Evolutionary conservation across 2,797 vertebrate species (phyloP).

Genomic region (Chaunax sp.): DNA sequence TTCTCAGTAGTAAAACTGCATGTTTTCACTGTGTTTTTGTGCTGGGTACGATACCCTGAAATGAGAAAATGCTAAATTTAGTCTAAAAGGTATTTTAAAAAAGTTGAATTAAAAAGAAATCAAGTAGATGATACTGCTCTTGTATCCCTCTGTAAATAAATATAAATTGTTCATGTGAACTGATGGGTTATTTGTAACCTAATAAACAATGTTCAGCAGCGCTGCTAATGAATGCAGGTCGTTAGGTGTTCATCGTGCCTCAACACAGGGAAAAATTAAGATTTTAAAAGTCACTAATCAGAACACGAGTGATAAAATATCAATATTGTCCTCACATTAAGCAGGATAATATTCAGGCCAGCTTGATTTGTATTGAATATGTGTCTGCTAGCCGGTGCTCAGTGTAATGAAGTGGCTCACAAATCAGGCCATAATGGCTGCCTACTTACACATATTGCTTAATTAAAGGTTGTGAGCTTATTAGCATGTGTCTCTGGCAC

Average conservation of each 20-base stretch:
- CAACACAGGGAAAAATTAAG: constrained; percentile 84
- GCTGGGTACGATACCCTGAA: background rate
- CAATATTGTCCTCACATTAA: constrained; percentile 92
- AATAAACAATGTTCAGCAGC: constrained; percentile 85
- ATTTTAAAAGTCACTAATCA: constrained; percentile 86
- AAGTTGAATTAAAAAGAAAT: background rate
- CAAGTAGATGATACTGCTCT: background rate
- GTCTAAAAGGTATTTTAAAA: background rate
- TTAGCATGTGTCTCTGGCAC: constrained; percentile 99
- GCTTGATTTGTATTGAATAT: constrained; percentile 98
- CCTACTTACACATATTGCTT: constrained; percentile 99
- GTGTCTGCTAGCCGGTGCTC: constrained; percentile 93
- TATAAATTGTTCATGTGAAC: constrained; percentile 62
- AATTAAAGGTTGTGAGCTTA: constrained; percentile 99
- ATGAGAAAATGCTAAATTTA: background rate
- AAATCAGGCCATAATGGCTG: constrained; percentile 99
- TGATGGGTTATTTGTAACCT: constrained; percentile 54
- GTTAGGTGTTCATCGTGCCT: constrained; percentile 83
- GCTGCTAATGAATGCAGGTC: constrained; percentile 82
- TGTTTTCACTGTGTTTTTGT: background rate
- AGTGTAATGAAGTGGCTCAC: constrained; percentile 97
- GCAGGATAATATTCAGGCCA: constrained; percentile 92
- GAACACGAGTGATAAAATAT: constrained; percentile 91
- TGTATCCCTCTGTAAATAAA: constrained; percentile 37
- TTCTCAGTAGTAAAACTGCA: background rate